Evolutionary conservation across 2,797 vertebrate species (phyloP), one percentile per base, ranked within the genome.

Genomic region (Aplochiton taeniatus): DNA sequence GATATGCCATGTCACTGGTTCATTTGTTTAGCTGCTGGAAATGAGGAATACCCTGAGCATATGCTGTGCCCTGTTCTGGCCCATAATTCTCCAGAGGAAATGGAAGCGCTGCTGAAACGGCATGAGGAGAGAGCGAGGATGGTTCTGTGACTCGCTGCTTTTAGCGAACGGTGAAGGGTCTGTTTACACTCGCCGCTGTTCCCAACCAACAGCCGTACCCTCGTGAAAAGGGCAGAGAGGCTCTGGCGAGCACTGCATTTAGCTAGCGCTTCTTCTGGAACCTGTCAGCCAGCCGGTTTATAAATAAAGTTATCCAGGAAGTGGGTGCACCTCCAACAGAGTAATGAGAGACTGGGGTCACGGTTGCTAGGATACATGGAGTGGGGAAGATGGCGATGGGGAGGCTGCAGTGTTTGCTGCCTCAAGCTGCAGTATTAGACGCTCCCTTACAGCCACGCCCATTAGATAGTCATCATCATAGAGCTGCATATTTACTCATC

Each of bases 221-320:
- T 53, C 10, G 63, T 31, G 51, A 11, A 20, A 43, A 52, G 31
- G 13, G 49, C 18, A 48, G 47, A 43, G 69, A 77, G 20, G 72
- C 70, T 66, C 48, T 69, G 83, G 78, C 52, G 53, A 43, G 63
- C 63, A 16, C 49, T 0, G 66, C 13, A 19, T 47, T 20, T 47
- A 60, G 47, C 46, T 60, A 60, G 19, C 45, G 73, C 31, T 68
- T 69, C 74, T 69, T 59, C 58, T 72, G 48, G 63, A 78, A 82
- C 18, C 73, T 82, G 80, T 83, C 80, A 75, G 75, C 84, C 83
- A 82, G 85, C 82, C 75, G 83, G 78, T 83, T 85, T 87, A 82
- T 85, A 87, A 88, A 87, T 88, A 86, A 87, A 90, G 85, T 88
- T 89, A 79, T 83, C 5, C 56, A 74, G 84, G 79, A 86, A 81